Percentiles rank a stretch among this genome's conserved stretches.
Evolutionary conservation across 1,140 invertebrate genomes (phyloP).

Genomic region (Planococcus citri): DNA sequence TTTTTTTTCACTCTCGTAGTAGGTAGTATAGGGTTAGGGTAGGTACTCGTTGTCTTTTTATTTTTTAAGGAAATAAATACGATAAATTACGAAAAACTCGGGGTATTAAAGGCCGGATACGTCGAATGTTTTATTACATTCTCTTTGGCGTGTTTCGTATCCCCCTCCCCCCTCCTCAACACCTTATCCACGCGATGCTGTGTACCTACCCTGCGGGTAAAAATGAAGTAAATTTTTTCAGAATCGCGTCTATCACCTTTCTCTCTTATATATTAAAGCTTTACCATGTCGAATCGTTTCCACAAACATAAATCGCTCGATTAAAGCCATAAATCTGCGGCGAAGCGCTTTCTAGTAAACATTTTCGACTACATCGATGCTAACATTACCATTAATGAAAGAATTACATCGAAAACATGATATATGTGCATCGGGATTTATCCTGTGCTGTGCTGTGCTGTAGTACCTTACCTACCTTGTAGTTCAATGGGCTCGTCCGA

Average conservation of each 20-base stretch:
- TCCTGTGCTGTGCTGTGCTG: no score
- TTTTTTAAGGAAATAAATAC: neutral
- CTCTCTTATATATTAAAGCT: neutral
- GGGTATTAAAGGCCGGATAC: constrained; percentile 6
- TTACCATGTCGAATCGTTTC: neutral
- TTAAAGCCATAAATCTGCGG: neutral
- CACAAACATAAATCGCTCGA: neutral
- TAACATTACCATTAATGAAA: constrained; percentile 8
- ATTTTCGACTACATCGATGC: constrained; percentile 2
- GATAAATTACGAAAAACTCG: neutral
- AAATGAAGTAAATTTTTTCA: constrained; percentile 8
- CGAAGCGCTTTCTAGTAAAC: neutral
- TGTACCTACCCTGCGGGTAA: neutral
- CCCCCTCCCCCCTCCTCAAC: neutral
- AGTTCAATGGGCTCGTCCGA: no score
- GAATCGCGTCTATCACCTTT: neutral
- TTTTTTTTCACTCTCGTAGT: neutral
- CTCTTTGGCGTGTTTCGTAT: neutral
- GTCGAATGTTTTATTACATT: neutral
- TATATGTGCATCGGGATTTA: no score
- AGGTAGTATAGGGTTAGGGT: no score
- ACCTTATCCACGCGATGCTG: no score
- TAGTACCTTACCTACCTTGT: no score
- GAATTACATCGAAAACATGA: neutral
- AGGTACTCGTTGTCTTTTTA: no score